phyloP scores from a whole-genome alignment of 2,888 invertebrate species.

The Mythimna loreyi region DNA sequence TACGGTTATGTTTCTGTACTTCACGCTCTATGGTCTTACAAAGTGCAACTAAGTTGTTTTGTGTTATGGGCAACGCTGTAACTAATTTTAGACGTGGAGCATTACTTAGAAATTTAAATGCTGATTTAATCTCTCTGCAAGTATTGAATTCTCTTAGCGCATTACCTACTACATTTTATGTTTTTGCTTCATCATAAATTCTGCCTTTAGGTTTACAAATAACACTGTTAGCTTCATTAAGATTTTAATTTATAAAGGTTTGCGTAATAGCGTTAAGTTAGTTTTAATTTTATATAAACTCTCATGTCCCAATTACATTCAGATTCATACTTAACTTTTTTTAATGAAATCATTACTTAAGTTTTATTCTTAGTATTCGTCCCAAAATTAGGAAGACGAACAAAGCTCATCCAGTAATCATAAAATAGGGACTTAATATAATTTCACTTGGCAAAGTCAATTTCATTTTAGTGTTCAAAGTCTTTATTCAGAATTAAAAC shows the following conservation, averaged over 20 bases:
- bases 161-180: constrained; percentile 27
- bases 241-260: constrained; percentile 25
- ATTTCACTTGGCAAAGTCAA: constrained; percentile 63
- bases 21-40: constrained; percentile 13
- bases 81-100: constrained; percentile 21
- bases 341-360: constrained; percentile 50
- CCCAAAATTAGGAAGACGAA: constrained; percentile 51
- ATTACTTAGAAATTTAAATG: constrained; percentile 21
- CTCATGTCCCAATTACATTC: constrained; percentile 22
- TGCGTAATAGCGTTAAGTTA: constrained; percentile 9
- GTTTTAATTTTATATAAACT: constrained; percentile 13
- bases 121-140: constrained; percentile 29
- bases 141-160: constrained; percentile 26
- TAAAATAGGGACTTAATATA: constrained; percentile 62
- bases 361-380: constrained; percentile 38
- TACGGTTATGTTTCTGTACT: constrained; percentile 24
- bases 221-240: constrained; percentile 24
- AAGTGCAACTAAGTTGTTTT: constrained; percentile 23
- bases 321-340: constrained; percentile 26
- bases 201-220: constrained; percentile 4
- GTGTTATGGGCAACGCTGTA: constrained; percentile 3
- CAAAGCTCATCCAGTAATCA: constrained; percentile 58
- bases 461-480: constrained; percentile 63
- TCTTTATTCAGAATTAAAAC: constrained; percentile 65
- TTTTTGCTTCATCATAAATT: constrained; percentile 10